phyloP scores from a whole-genome alignment of 1,140 invertebrate species.

The Drosophila dunni region DNA sequence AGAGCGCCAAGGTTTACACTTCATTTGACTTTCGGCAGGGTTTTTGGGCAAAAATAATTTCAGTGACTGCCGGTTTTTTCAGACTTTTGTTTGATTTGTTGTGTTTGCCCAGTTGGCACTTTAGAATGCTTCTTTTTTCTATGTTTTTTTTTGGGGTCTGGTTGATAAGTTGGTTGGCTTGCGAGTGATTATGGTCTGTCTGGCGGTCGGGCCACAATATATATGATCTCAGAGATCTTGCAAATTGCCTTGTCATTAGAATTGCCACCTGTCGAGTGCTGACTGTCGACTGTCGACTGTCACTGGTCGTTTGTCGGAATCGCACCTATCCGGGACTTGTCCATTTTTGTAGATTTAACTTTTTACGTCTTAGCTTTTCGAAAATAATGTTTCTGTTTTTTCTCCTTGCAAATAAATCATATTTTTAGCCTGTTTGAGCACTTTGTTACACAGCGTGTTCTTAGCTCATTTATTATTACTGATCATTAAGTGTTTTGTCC shows the following conservation, averaged over 20 bases:
- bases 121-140: conserved; percentile 15
- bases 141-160: neutral
- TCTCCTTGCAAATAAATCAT: conserved; percentile 21
- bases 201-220: neutral
- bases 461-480: conserved; percentile 37
- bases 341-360: conserved; percentile 19
- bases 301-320: neutral
- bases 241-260: conserved; percentile 23
- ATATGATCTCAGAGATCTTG: conserved; percentile 12
- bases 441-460: conserved; percentile 26
- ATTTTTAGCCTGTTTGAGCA: neutral
- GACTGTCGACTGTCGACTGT: conserved; percentile 5
- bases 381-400: neutral
- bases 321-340: conserved; percentile 36
- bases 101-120: conserved; percentile 36
- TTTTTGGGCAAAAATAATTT: conserved; percentile 22
- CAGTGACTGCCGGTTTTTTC: neutral
- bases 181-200: neutral
- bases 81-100: neutral
- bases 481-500: conserved; percentile 32
- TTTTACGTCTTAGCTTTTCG: conserved; percentile 24
- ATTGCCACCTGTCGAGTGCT: conserved; percentile 17
- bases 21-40: conserved; percentile 42
- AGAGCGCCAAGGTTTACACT: conserved; percentile 41
- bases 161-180: conserved; percentile 14